phyloP scores from a whole-genome alignment of 2,888 invertebrate species.

The Leptinotarsa rubiginosa region DNA sequence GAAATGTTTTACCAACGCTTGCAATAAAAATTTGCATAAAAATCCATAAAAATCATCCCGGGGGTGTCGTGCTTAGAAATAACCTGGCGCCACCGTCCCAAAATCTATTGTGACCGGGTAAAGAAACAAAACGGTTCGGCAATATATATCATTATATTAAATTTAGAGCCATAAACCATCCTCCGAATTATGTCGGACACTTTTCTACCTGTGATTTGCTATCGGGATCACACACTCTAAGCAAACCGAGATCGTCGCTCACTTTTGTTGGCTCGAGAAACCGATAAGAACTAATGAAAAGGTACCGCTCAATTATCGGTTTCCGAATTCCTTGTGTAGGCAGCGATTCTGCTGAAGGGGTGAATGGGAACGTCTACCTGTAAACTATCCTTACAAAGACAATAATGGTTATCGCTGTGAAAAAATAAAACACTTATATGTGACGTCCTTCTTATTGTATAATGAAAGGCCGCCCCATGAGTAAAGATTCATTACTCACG shows the following conservation, averaged over 20 bases:
- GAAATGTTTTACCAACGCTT: too few relatives aligned
- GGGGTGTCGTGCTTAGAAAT: conserved; percentile 8
- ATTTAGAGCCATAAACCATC: conserved; percentile 37
- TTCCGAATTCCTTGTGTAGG: background rate
- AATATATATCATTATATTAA: conserved; percentile 39
- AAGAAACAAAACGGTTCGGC: conserved; percentile 13
- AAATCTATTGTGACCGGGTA: conserved; percentile 18
- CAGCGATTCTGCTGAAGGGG: background rate
- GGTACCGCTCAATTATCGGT: conserved; percentile 11
- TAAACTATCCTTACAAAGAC: background rate
- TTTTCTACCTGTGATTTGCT: conserved; percentile 39
- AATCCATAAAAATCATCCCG: conserved; percentile 4
- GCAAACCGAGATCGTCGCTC: conserved; percentile 18
- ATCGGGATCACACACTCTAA: conserved; percentile 31
- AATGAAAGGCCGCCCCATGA: too few relatives aligned
- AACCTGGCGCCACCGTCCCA: conserved; percentile 19
- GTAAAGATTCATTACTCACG: too few relatives aligned
- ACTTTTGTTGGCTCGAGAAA: background rate
- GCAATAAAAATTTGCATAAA: conserved; percentile 14
- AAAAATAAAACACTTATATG: too few relatives aligned
- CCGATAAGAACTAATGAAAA: conserved; percentile 13
- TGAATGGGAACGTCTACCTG: background rate
- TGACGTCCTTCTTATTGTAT: too few relatives aligned
- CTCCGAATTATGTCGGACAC: conserved; percentile 38
- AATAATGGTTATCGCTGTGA: too few relatives aligned